Conservation (phyloP, 2,113 vertebrate species). For the Struthio camelus region DNA sequence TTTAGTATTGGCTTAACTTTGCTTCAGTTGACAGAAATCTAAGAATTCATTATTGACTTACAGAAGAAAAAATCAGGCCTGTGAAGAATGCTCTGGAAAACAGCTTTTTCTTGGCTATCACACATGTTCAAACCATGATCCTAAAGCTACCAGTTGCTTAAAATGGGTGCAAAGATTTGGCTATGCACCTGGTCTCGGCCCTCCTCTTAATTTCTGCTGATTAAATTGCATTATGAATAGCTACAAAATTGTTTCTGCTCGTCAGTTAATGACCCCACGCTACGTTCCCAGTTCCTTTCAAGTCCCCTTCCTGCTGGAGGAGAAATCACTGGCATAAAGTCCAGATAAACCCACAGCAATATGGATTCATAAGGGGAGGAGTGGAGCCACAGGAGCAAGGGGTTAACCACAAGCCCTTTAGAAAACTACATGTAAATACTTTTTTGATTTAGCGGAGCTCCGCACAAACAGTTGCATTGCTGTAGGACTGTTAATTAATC, state of each 20-base stretch:
- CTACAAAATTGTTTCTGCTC: not conserved
- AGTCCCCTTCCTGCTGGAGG: not conserved
- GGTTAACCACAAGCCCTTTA: not conserved
- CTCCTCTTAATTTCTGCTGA: not conserved
- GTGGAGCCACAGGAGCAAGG: not conserved
- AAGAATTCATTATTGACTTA: slow-evolving; percentile 49
- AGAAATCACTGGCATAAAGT: not conserved
- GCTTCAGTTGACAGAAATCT: slow-evolving; percentile 36
- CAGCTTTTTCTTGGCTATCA: not conserved
- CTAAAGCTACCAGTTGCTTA: not conserved
- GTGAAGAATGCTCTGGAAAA: slow-evolving; percentile 24
- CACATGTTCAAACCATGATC: not conserved
- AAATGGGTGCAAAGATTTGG: not conserved
- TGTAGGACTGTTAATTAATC: not conserved
- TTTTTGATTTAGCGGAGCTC: not conserved
- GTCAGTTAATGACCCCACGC: not conserved
- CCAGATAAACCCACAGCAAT: not conserved
- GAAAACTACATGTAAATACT: not conserved
- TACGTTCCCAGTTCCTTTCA: not conserved
- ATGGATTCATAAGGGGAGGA: not conserved
- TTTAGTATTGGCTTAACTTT: slow-evolving; percentile 36
- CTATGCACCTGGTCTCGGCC: not conserved
- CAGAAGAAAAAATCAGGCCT: slow-evolving; percentile 19
- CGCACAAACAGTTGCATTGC: not conserved
- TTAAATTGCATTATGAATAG: not conserved